Evolutionary conservation across 2,888 invertebrate species (phyloP).

Genomic region (Julus scanicus): DNA sequence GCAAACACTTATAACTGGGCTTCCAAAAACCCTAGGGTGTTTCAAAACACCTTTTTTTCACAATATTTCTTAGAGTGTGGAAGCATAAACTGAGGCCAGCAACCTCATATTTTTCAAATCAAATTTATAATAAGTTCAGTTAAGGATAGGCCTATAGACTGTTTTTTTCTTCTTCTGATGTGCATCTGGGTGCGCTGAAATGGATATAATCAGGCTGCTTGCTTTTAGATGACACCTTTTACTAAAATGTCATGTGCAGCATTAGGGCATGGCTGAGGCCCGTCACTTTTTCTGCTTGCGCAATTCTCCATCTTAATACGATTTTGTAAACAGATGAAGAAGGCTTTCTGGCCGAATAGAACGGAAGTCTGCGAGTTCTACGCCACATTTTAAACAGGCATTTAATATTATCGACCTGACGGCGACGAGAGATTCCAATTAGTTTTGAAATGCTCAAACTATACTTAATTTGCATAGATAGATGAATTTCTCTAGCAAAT

Average conservation of each 20-base stretch:
- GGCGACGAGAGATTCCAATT: not conserved
- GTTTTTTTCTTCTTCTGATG: no score
- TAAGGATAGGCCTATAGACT: not conserved
- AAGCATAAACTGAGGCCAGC: not conserved
- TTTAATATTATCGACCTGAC: not conserved
- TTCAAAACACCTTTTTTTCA: no score
- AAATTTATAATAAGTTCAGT: not conserved
- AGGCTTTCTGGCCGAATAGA: not conserved
- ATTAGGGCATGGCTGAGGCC: constrained; percentile 3
- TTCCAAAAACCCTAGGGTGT: no score
- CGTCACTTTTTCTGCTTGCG: constrained; percentile 31
- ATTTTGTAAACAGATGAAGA: constrained; percentile 26
- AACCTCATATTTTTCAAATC: not conserved
- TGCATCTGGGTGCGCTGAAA: constrained; percentile 20
- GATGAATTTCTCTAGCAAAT: not conserved
- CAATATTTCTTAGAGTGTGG: no score
- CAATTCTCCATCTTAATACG: constrained; percentile 20
- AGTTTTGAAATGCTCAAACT: not conserved
- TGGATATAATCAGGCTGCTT: constrained; percentile 33
- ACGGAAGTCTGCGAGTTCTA: not conserved
- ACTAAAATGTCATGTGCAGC: constrained; percentile 33
- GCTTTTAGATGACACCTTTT: constrained; percentile 33
- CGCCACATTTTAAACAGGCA: not conserved
- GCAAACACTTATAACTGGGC: no score
- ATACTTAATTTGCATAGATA: not conserved